Conservation (phyloP, 2,113 vertebrate species). For the Melierax canorus region DNA sequence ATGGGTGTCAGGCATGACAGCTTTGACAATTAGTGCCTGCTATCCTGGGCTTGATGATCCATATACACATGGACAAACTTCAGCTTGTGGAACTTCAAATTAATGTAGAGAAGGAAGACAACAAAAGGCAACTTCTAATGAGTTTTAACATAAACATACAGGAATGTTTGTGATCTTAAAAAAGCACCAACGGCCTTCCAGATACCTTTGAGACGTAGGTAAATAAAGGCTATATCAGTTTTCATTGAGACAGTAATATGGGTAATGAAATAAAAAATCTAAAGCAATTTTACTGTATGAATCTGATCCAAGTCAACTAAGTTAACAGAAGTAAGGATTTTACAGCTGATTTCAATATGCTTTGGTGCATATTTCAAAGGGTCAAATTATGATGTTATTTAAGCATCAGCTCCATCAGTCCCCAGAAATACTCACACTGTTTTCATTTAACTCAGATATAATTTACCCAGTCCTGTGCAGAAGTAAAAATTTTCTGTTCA, state of each 20-base stretch:
- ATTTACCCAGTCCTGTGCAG: neutral
- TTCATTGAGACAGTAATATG: neutral
- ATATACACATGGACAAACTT: neutral
- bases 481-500: neutral
- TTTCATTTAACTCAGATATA: neutral
- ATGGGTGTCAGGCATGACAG: neutral
- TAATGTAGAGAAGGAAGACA: neutral
- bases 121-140: neutral
- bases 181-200: neutral
- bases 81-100: neutral
- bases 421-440: neutral
- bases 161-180: neutral
- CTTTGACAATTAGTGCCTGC: neutral
- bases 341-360: neutral
- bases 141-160: neutral
- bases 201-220: neutral
- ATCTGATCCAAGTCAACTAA: neutral
- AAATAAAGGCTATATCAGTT: neutral
- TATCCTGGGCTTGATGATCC: neutral
- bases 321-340: neutral
- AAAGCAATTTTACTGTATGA: neutral
- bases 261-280: neutral
- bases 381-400: neutral
- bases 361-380: neutral
- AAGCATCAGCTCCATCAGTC: neutral